Evolutionary conservation across 2,888 invertebrate species (phyloP).

Genomic region (Automeris io): DNA sequence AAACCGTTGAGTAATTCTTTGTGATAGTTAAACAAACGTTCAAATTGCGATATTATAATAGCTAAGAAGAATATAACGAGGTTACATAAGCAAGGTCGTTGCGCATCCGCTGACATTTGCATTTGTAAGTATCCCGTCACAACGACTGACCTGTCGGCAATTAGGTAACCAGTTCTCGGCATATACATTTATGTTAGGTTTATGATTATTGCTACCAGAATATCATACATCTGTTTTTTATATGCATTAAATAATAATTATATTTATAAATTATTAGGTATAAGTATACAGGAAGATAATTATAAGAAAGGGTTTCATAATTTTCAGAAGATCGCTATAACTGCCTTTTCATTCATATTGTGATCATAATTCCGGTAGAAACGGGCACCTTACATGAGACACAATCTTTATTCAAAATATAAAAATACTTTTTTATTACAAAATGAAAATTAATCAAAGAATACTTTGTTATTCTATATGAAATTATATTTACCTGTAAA

Average conservation of each 20-base stretch:
- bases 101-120: conserved; percentile 68
- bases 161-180: conserved; percentile 56
- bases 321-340: too few relatives aligned
- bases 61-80: too few relatives aligned
- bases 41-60: too few relatives aligned
- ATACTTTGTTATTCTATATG: too few relatives aligned
- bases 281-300: background rate
- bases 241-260: conserved; percentile 1
- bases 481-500: conserved; percentile 62
- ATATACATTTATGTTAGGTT: conserved; percentile 29
- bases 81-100: conserved; percentile 66
- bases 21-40: too few relatives aligned
- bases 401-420: too few relatives aligned
- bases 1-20: conserved; percentile 55
- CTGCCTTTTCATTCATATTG: too few relatives aligned
- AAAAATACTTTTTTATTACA: too few relatives aligned
- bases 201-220: conserved; percentile 15
- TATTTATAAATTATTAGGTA: background rate
- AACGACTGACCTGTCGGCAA: conserved; percentile 49
- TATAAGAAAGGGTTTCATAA: background rate
- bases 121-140: conserved; percentile 31
- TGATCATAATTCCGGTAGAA: too few relatives aligned
- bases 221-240: too few relatives aligned
- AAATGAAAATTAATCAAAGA: too few relatives aligned
- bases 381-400: too few relatives aligned